These are phyloP conservation scores for Neotoma lepida DNA, from an alignment of 2,113 vertebrate species.

Conservation along the genomic window DNA sequence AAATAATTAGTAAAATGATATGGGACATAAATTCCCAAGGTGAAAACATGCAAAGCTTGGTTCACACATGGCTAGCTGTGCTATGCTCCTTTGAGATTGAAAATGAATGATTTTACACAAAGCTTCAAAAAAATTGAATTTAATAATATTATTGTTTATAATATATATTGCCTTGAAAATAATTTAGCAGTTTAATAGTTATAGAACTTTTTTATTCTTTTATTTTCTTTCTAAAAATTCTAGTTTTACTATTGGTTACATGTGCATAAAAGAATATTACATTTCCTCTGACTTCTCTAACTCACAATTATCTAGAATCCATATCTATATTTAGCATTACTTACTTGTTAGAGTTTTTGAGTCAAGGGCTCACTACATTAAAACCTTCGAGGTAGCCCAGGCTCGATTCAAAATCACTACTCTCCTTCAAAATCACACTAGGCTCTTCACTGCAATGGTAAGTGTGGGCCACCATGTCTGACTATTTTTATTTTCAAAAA, in stretches of 20 bases:
- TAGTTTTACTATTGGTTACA: neutral
- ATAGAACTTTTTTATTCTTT: neutral
- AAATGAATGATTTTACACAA: neutral
- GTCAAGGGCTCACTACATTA: neutral
- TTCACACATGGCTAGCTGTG: neutral
- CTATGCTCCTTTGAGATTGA: neutral
- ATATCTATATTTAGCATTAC: neutral
- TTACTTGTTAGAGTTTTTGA: neutral
- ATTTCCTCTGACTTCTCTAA: constrained; percentile 17
- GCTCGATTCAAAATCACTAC: neutral
- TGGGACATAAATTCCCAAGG: neutral
- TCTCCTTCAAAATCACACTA: neutral
- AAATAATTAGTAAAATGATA: neutral
- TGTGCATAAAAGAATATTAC: neutral
- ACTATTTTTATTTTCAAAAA: neutral
- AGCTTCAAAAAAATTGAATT: constrained; percentile 8
- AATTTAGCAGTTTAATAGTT: neutral
- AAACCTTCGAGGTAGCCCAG: neutral
- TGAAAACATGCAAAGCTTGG: neutral
- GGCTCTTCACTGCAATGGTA: neutral
- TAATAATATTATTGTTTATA: neutral
- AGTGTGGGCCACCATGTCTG: neutral
- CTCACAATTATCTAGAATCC: neutral
- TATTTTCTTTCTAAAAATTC: neutral
- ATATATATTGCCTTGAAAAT: neutral